These are phyloP conservation scores for Zelostemma sp. DNA, from an alignment of 1,140 invertebrate species.

Conservation along the genomic window DNA sequence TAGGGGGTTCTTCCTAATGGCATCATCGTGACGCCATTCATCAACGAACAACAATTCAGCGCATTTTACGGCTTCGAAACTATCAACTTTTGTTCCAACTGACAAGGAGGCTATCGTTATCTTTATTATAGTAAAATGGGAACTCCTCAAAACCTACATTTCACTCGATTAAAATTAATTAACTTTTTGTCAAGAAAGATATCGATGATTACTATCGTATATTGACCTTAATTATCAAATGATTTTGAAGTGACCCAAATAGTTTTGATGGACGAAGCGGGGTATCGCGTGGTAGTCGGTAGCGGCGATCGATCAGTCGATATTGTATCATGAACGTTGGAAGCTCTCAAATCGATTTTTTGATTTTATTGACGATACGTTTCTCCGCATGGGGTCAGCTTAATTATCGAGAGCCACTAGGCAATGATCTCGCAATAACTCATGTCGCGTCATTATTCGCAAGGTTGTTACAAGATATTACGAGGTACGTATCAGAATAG, in stretches of 20 bases:
- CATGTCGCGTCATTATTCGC: conserved; percentile 18
- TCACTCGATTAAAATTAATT: too few species aligned
- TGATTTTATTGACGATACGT: conserved; percentile 50
- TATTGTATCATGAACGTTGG: conserved; percentile 16
- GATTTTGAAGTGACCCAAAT: conserved; percentile 7
- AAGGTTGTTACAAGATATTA: not conserved
- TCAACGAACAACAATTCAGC: conserved; percentile 55
- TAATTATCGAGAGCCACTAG: conserved; percentile 56
- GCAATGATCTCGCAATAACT: conserved; percentile 49
- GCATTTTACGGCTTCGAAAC: not conserved
- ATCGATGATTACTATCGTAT: not conserved
- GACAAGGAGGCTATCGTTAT: too few species aligned
- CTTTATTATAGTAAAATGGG: too few species aligned
- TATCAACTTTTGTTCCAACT: too few species aligned
- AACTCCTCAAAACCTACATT: too few species aligned
- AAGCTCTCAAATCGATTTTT: conserved; percentile 24
- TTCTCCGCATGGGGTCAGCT: conserved; percentile 53
- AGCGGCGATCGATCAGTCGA: conserved; percentile 57
- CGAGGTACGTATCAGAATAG: not conserved
- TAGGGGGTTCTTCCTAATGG: conserved; percentile 64
- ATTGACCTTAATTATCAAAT: not conserved
- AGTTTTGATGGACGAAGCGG: not conserved
- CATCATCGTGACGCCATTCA: conserved; percentile 67
- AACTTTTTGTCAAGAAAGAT: too few species aligned
- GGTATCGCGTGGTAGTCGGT: conserved; percentile 37